Percentiles rank a stretch among this genome's conserved stretches.
These are phyloP conservation scores for Metopia argyrocephala DNA, from an alignment of 2,888 invertebrate genomes.

Conservation along the genomic window DNA sequence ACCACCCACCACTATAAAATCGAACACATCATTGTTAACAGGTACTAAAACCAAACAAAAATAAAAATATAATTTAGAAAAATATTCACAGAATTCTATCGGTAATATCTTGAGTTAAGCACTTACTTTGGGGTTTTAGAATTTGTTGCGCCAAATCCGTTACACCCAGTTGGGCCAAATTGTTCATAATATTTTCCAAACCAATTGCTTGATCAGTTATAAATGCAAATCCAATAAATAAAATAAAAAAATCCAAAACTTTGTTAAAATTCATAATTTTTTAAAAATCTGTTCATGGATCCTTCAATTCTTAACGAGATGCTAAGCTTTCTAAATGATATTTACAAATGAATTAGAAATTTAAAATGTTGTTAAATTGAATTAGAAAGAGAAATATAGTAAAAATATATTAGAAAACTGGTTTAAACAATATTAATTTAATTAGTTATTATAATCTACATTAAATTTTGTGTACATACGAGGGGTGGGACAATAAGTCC, in stretches of 20 bases:
- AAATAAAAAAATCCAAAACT: neutral
- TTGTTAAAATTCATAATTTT: neutral
- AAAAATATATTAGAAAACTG: neutral
- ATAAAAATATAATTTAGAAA: neutral
- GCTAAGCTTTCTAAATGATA: slow-evolving; percentile 17
- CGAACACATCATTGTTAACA: slow-evolving; percentile 82
- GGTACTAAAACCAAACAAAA: slow-evolving; percentile 82
- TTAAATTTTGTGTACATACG: too few species aligned
- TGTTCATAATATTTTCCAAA: neutral
- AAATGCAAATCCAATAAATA: neutral
- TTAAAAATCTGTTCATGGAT: neutral
- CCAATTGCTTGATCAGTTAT: neutral
- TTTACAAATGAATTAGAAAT: slow-evolving; percentile 21
- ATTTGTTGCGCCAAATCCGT: slow-evolving; percentile 33
- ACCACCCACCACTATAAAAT: slow-evolving; percentile 88
- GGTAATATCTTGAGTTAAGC: neutral
- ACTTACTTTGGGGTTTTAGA: slow-evolving; percentile 51
- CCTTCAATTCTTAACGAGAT: neutral
- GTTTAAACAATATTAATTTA: neutral
- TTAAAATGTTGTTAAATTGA: slow-evolving; percentile 4
- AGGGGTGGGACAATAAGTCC: too few species aligned
- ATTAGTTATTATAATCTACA: neutral
- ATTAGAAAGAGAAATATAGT: neutral
- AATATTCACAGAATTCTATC: neutral
- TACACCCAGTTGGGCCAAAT: slow-evolving; percentile 54